A percentile compares a stretch with the other conserved stretches of the same genome.
Evolutionary conservation across 2,888 invertebrate genomes (phyloP).

Genomic region (Tinea semifulvella): DNA sequence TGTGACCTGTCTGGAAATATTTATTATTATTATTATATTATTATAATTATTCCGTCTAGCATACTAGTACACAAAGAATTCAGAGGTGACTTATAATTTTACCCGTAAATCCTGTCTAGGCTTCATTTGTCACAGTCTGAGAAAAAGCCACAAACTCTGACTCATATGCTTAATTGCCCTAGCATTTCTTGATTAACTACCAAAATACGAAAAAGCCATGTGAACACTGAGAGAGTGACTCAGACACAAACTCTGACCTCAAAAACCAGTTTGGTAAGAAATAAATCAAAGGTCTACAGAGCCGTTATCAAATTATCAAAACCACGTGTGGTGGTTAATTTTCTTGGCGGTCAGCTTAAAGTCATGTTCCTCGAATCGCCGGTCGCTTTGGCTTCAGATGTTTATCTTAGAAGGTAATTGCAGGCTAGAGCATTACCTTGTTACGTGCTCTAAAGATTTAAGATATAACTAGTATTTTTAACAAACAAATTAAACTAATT

Average conservation of each 20-base stretch:
- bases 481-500: conserved; percentile 3
- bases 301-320: conserved; percentile 64
- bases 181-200: neutral
- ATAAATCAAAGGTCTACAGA: conserved; percentile 51
- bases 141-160: conserved; percentile 1
- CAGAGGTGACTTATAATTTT: no score
- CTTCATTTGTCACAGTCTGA: no score
- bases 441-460: conserved; percentile 23
- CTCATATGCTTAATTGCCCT: neutral
- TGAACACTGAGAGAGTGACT: conserved; percentile 38
- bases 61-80: no score
- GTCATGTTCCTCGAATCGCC: conserved; percentile 55
- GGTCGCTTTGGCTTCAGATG: conserved; percentile 32
- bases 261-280: conserved; percentile 36
- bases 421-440: conserved; percentile 48
- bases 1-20: no score
- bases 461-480: neutral
- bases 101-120: no score
- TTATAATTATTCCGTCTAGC: no score
- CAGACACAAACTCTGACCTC: conserved; percentile 23
- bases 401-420: conserved; percentile 51
- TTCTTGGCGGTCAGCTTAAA: conserved; percentile 56
- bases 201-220: conserved; percentile 42
- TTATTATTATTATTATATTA: no score
- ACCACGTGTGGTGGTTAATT: conserved; percentile 60